Evolutionary conservation across 2,888 invertebrate species (phyloP), one percentile per base, ranked within the genome.

Genomic region (Pimpla rufipes): DNA sequence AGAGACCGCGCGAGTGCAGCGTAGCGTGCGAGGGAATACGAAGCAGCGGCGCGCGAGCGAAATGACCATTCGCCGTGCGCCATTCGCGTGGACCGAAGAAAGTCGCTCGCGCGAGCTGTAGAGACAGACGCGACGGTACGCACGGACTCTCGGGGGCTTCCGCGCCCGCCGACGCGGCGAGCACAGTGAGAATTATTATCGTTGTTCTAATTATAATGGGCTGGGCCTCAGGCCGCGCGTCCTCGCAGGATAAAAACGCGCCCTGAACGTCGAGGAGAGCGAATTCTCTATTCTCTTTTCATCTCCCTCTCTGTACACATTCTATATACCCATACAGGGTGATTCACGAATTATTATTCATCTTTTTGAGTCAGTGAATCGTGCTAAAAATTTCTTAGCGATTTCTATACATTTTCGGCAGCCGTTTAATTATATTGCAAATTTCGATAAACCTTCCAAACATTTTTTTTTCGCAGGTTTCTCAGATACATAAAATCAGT

Each of bases 161-260:
- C 79, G 76, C 73, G 70, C 68, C 75, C 78, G 67, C 29, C 29
- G 29, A n/a, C 73, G 62, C 79, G n/a, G 70, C 78, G 67, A 70
- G 73, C 75, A 70, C 78, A 79, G 86, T 81, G 79, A 83, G 85
- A 87, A 85, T 87, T 87, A 87, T 88, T 88, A 86, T 88, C 87
- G 85, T 86, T 87, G 87, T 87, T 88, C 87, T 88, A 88, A 88
- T 88, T 88, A 86, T 87, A 87, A 88, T 86, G 85, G 62, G 78
- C 82, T 45, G 78, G 47, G 81, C 87, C 85, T 66, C 73, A 80
- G 87, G 87, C 83, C 62, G 62, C 42, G 74, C 55, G 77, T 83
- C 73, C 77, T 74, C 74, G 74, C 68, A 80, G 42, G 55, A 77
- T 45, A 55, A 13, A 37, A 55, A 47, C n/a, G n/a, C n/a, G 37